Evolutionary conservation across 2,888 invertebrate species (phyloP).

Genomic region (Drosophila subquinaria): DNA sequence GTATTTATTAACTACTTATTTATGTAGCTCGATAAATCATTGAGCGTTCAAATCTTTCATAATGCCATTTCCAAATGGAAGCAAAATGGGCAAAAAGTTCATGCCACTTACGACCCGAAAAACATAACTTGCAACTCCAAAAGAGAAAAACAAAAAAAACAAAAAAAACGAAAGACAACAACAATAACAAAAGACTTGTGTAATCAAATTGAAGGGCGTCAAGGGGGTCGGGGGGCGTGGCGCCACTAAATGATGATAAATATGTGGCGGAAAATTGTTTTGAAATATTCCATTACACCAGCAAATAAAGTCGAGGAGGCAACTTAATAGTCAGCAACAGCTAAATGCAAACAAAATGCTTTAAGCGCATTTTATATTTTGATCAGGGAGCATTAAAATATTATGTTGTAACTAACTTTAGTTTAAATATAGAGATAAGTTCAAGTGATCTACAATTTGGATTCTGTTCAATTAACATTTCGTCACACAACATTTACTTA

Average conservation of each 20-base stretch:
- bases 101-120: conserved; percentile 45
- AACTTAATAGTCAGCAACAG: background rate
- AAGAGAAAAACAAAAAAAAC: background rate
- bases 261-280: conserved; percentile 49
- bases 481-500: no score
- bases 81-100: conserved; percentile 50
- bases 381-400: background rate
- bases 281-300: conserved; percentile 26
- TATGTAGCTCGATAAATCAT: conserved; percentile 62
- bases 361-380: background rate
- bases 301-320: background rate
- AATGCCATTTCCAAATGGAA: conserved; percentile 41
- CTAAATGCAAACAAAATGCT: conserved; percentile 7
- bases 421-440: no score
- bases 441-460: no score
- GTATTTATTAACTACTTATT: conserved; percentile 70
- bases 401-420: no score
- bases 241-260: conserved; percentile 52
- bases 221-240: conserved; percentile 9
- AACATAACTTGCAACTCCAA: conserved; percentile 2
- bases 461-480: no score
- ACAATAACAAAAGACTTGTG: conserved; percentile 39
- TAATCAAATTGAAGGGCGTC: conserved; percentile 51
- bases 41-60: conserved; percentile 49
- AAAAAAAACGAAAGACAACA: background rate